Evolutionary conservation across 2,113 vertebrate genomes (phyloP), one percentile per base, ranked within the genome.

Genomic region (Actenoides hombroni): DNA sequence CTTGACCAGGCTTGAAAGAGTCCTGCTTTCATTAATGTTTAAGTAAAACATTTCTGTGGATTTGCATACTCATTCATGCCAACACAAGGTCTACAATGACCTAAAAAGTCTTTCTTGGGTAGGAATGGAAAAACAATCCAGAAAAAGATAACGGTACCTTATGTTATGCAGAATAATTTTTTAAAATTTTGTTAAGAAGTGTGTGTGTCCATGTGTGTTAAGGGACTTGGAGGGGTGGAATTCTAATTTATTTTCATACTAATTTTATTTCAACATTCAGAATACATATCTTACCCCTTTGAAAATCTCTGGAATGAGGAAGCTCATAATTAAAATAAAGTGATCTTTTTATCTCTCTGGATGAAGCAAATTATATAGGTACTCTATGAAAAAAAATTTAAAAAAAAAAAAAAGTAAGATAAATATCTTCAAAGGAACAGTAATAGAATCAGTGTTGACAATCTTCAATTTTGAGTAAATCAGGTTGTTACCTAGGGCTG

Each of bases 261-360:
- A 31, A 71, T 80, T 88, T 82, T 68, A 23, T 8, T 79, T 68
- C 73, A 57, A 1, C 29, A 29, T 64, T 70, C 46, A 40, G 12
- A 63, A 51, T 51, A 56, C 42, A 63, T 5, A 13, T 25, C 6
- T 42, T 42, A 56, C 2, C 2, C 6, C 13, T 80, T 37, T 84
- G 33, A 91, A 92, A 94, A 86, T 2, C 16, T 10, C 88, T 92
- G 21, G 39, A 70, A 59, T 46, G 75, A 82, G 44, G 33, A 70
- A 70, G 9, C 2, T 44, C 31, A 61, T 78, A 59, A 82, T 79
- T 82, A 82, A 91, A 89, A 82, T 4, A 0, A 19, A 89, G 17
- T n/a, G 10, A 56, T 28, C 17, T 6, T 69, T 69, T 89, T 39
- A 56, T 74, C 33, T 60, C 9, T 42, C 39, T 44, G 28, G 18